Base-by-base conservation (phyloP, 2,888 invertebrate species). In the Aethes cnicana region DNA sequence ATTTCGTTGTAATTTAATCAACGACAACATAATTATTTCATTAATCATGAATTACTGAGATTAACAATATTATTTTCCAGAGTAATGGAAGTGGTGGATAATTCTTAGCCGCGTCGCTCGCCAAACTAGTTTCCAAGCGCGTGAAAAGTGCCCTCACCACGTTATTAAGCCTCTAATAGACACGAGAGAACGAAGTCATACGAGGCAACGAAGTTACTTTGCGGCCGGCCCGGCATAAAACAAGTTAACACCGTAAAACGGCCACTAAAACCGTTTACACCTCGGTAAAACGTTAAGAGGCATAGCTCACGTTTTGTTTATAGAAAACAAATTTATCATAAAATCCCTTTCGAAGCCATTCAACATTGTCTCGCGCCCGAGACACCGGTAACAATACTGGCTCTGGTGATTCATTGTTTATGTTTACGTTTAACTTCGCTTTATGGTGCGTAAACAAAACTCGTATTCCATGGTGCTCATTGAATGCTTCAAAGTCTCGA, bases 181-280 rank as follows among this genome's bases (percentile, higher is more conserved):
- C 37, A 26, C 26, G 39, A 44, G 44, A 33, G 37, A 33, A 52
- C 28, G 25, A 41, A 35, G 47, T 41, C 46, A 47, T 26, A 47
- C 28, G 46, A 56, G 62, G 57, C 69, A 72, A 74, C 62, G 55
- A 63, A 66, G 68, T 74, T 74, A 69, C 58, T 49, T 58, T 54
- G 61, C 53, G 65, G 63, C 56, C 39, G 53, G 54, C 43, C 50
- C 43, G 52, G 33, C 53, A 53, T 47, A 49, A 63, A 66, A 62
- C 59, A 54, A 64, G 61, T 63, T 66, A 57, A 56, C 60, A 41
- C 53, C 53, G 56, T 62, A 63, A 69, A 75, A 68, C 71, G 64
- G 65, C 66, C 66, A 66, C 67, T 68, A 66, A 64, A 62, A 66
- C 57, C 57, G 62, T 68, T 69, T 63, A 59, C 53, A 53, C 53